These are phyloP conservation scores for Apolygus lucorum DNA, from an alignment of 1,140 invertebrate species.

Conservation along the genomic window DNA sequence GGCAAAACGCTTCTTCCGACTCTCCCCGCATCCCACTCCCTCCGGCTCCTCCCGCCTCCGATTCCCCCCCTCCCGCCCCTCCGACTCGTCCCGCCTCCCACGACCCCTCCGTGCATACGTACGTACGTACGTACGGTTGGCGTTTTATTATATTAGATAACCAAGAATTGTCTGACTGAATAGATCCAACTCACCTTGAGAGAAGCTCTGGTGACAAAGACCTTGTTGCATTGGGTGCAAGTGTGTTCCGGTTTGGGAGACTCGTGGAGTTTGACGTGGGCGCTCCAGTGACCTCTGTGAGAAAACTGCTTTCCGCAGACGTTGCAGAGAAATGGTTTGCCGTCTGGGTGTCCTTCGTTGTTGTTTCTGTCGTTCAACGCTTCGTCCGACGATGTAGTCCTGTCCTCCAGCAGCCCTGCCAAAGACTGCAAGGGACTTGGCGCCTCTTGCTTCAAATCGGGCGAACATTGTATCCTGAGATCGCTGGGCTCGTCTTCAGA, in stretches of 20 bases:
- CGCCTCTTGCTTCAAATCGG: neutral
- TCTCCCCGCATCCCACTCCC: too few relatives aligned
- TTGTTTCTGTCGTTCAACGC: slow-evolving; percentile 29
- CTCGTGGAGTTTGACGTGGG: slow-evolving; percentile 33
- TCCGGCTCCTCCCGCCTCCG: too few relatives aligned
- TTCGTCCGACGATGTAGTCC: neutral
- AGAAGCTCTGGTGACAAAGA: slow-evolving; percentile 44
- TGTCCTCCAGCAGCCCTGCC: slow-evolving; percentile 24
- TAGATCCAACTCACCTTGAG: slow-evolving; percentile 38
- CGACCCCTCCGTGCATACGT: too few relatives aligned
- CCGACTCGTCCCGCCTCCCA: too few relatives aligned
- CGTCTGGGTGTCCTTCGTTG: slow-evolving; percentile 43
- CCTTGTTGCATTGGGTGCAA: slow-evolving; percentile 48
- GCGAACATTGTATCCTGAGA: slow-evolving; percentile 4
- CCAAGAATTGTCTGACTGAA: too few relatives aligned
- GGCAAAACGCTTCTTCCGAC: too few relatives aligned
- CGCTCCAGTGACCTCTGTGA: slow-evolving; percentile 30
- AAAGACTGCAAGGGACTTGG: slow-evolving; percentile 26
- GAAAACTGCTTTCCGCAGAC: slow-evolving; percentile 46
- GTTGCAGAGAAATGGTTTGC: slow-evolving; percentile 49
- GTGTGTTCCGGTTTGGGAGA: slow-evolving; percentile 39
- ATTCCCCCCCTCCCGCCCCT: too few relatives aligned
- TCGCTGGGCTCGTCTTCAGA: slow-evolving; percentile 13
- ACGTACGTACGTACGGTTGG: too few relatives aligned
- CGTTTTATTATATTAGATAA: too few relatives aligned